Base-by-base conservation (phyloP, 2,797 vertebrate genomes). In the Phoebastria nigripes region DNA sequence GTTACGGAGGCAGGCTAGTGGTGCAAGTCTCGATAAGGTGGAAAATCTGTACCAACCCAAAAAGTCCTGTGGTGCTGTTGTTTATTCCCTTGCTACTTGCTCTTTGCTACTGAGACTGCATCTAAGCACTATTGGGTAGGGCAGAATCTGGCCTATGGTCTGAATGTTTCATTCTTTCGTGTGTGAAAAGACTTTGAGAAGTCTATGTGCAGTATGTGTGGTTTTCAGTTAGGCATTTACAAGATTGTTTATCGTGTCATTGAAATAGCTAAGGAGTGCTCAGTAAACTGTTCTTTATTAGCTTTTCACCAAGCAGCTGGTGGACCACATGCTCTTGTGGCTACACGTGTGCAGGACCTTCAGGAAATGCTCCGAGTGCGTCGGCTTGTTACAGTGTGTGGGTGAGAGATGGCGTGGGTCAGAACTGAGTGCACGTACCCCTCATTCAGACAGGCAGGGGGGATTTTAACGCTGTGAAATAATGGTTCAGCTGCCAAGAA, bases 301-400 rank as follows among this genome's bases (percentile, higher is more conserved):
- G 58, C 35, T 74, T 73, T 52, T 46, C n/a, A 22, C 25, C 37
- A 20, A 24, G 44, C 5, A 4, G 18, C 28, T 76, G 58, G 19
- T 58, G 66, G 72, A 26, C 52, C 46, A 77, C 25, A 2, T 31
- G n/a, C 25, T 67, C 9, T 29, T 55, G n/a, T 47, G 47, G 70
- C 39, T 79, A 15, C 31, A 2, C 0, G 1, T 19, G 63, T 65
- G 28, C 63, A 73, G 52, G 20, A 76, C 44, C 42, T 76, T 66
- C 54, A 41, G 59, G 62, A 82, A 33, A 52, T 17, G 58, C 25
- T 62, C 21, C 0, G 0, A 37, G 13, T 10, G 15, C 12, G 4
- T 17, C 0, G 2, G 8, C 25, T 46, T 39, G 6, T 87, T 70
- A 3, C 0, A 0, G 5, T 10, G 26, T 12, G 47, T 0, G 0